A percentile compares a stretch with the other conserved stretches of the same genome.
Conservation (phyloP, 2,888 invertebrate genomes). For the Cylloceria caligata region DNA sequence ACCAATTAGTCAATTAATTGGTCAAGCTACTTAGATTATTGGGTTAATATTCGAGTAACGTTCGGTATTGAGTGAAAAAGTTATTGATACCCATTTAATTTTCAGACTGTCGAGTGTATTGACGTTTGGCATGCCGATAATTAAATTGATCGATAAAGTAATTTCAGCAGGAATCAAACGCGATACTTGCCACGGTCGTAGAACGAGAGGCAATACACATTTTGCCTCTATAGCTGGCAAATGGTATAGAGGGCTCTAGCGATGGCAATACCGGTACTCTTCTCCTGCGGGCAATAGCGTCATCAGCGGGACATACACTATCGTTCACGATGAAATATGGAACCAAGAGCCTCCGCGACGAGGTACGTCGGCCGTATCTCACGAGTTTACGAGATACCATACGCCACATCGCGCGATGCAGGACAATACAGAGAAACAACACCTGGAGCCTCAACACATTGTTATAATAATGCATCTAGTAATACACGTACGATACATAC, state of each 20-base stretch:
- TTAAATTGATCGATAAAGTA: slow-evolving; percentile 50
- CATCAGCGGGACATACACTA: slow-evolving; percentile 61
- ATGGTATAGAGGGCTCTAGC: slow-evolving; percentile 31
- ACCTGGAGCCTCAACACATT: slow-evolving; percentile 44
- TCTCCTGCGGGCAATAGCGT: slow-evolving; percentile 52
- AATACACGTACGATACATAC: neutral
- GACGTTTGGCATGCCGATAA: slow-evolving; percentile 40
- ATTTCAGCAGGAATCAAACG: slow-evolving; percentile 42
- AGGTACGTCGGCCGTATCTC: slow-evolving; percentile 69
- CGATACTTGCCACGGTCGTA: slow-evolving; percentile 38
- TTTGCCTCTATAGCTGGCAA: neutral
- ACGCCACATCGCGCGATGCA: slow-evolving; percentile 60
- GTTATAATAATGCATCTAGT: slow-evolving; percentile 54
- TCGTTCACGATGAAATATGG: slow-evolving; percentile 62
- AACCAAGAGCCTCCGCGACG: slow-evolving; percentile 50
- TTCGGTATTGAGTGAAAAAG: neutral
- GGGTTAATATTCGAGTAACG: neutral
- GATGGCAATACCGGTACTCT: slow-evolving; percentile 37
- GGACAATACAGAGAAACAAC: slow-evolving; percentile 49
- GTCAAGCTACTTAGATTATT: neutral
- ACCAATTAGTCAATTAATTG: neutral
- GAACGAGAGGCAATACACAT: slow-evolving; percentile 33
- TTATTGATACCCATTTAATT: neutral
- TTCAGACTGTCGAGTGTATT: neutral
- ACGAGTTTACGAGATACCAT: slow-evolving; percentile 70